These are phyloP conservation scores for Heliconius hewitsoni DNA, from an alignment of 1,140 invertebrate species.

Conservation along the genomic window DNA sequence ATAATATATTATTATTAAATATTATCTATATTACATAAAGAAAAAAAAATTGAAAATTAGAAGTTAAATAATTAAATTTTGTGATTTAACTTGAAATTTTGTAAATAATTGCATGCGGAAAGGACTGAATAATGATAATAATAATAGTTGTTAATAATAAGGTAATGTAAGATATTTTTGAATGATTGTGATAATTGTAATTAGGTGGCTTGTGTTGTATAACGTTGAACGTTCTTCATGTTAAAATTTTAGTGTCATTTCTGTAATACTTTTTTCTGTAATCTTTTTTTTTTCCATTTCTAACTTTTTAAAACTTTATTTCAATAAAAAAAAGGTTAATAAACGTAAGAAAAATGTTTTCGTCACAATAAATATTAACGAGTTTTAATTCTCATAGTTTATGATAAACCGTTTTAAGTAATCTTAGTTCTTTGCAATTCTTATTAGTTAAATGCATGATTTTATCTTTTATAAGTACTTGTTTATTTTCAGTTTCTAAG, in stretches of 20 bases:
- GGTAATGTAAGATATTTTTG: not conserved
- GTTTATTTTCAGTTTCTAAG: not conserved
- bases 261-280: not conserved
- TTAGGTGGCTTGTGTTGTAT: not conserved
- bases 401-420: not conserved
- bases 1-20: too few relatives aligned
- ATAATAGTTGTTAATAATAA: slow-evolving; percentile 18
- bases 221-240: not conserved
- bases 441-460: slow-evolving; percentile 1
- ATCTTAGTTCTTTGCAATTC: not conserved
- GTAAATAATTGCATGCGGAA: slow-evolving; percentile 16
- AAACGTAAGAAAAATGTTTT: too few relatives aligned
- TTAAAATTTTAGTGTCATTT: not conserved
- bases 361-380: too few relatives aligned
- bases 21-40: not conserved
- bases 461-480: not conserved
- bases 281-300: not conserved
- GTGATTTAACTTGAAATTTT: not conserved
- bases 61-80: not conserved
- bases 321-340: not conserved
- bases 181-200: slow-evolving; percentile 5
- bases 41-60: not conserved
- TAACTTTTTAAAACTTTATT: not conserved
- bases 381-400: not conserved
- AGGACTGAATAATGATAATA: slow-evolving; percentile 17